phyloP scores from a whole-genome alignment of 1,140 invertebrate species.

The Pararge aegeria region DNA sequence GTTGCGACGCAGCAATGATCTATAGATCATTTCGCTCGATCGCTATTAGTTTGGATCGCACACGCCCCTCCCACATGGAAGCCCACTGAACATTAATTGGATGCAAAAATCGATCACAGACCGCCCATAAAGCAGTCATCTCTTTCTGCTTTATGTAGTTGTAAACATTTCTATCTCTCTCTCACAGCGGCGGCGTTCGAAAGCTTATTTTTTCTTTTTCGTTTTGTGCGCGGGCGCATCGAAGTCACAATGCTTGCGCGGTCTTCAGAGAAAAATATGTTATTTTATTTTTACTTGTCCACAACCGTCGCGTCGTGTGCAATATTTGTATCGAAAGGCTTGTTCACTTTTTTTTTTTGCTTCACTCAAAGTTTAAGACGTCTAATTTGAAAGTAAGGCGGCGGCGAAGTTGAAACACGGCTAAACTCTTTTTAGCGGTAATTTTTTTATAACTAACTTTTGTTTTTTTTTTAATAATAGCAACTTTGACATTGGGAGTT shows the following conservation, averaged over 20 bases:
- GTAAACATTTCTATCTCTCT: constrained; percentile 32
- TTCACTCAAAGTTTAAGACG: constrained; percentile 47
- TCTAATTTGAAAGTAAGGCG: constrained; percentile 67
- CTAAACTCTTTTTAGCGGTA: constrained; percentile 39
- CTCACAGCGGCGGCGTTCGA: constrained; percentile 29
- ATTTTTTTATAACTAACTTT: constrained; percentile 20
- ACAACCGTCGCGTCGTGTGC: constrained; percentile 65
- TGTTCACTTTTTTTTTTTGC: constrained; percentile 45
- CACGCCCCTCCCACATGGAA: constrained; percentile 63
- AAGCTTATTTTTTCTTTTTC: constrained; percentile 39
- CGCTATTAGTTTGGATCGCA: constrained; percentile 67
- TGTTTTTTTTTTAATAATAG: neutral
- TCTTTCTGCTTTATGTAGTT: constrained; percentile 30
- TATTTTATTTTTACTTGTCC: constrained; percentile 62
- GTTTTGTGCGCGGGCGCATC: constrained; percentile 63
- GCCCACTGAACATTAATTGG: constrained; percentile 77
- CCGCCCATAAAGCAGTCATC: constrained; percentile 55
- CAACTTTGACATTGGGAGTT: neutral
- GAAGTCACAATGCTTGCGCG: constrained; percentile 57
- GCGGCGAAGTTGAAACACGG: constrained; percentile 38
- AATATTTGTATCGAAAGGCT: constrained; percentile 73
- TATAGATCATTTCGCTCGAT: constrained; percentile 76
- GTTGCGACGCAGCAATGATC: constrained; percentile 52
- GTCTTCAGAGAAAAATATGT: constrained; percentile 69
- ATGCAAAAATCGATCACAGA: constrained; percentile 54